A percentile compares a stretch with the other conserved stretches of the same genome.
Evolutionary conservation across 2,888 invertebrate species (phyloP).

Genomic region (Crocallis elinguaria): DNA sequence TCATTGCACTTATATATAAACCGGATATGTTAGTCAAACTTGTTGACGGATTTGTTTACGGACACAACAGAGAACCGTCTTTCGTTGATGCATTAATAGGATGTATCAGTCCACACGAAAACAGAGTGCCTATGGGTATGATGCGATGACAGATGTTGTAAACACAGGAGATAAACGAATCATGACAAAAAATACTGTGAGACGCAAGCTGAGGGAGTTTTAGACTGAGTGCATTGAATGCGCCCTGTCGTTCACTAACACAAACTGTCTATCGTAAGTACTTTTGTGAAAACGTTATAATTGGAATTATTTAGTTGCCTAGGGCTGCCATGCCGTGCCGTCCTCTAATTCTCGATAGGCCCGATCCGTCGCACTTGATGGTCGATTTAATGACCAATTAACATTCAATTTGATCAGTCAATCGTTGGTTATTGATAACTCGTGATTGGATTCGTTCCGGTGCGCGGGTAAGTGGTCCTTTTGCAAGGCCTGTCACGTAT

Average conservation of each 20-base stretch:
- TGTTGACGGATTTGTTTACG: slow-evolving; percentile 15
- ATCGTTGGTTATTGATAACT: background rate
- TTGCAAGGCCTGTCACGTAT: slow-evolving; percentile 13
- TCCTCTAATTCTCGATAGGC: too few relatives aligned
- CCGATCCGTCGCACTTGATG: background rate
- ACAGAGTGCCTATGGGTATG: slow-evolving; percentile 1
- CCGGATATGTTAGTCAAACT: background rate
- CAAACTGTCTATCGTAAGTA: too few relatives aligned
- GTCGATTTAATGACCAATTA: background rate
- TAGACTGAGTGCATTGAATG: too few relatives aligned
- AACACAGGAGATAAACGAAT: slow-evolving; percentile 8
- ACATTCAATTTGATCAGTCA: slow-evolving; percentile 2
- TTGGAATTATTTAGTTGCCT: too few relatives aligned
- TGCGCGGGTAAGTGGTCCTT: slow-evolving; percentile 1
- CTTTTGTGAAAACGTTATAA: too few relatives aligned
- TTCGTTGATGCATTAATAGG: slow-evolving; percentile 5
- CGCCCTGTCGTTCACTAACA: too few relatives aligned
- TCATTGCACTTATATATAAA: background rate
- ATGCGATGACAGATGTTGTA: slow-evolving; percentile 6
- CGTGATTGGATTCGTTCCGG: slow-evolving; percentile 8
- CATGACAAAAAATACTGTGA: background rate
- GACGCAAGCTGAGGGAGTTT: too few relatives aligned
- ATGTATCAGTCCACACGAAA: slow-evolving; percentile 8
- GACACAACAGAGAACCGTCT: background rate
- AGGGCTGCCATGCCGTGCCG: too few relatives aligned